These are phyloP conservation scores for Platypus cylindrus DNA, from an alignment of 2,888 invertebrate species.

Conservation along the genomic window DNA sequence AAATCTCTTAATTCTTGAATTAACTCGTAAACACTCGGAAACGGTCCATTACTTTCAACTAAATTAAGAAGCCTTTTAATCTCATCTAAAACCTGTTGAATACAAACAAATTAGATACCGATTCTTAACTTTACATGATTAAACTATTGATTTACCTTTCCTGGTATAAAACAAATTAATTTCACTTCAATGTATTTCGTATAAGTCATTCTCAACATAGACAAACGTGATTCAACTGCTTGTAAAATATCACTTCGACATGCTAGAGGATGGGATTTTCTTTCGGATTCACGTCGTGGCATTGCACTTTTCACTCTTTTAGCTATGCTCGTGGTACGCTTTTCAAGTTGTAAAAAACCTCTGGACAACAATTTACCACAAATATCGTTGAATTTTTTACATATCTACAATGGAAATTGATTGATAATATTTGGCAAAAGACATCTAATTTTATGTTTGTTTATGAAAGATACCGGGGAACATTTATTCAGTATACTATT, in stretches of 20 bases:
- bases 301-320: constrained; percentile 69
- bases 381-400: constrained; percentile 59
- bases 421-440: too few species aligned
- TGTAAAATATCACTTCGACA: constrained; percentile 83
- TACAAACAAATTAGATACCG: background rate
- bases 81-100: constrained; percentile 86
- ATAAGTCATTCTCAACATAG: constrained; percentile 88
- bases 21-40: constrained; percentile 60
- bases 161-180: constrained; percentile 85
- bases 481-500: too few species aligned
- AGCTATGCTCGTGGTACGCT: constrained; percentile 59
- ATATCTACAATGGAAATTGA: constrained; percentile 49
- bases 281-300: constrained; percentile 79
- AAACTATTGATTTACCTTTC: constrained; percentile 50
- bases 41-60: constrained; percentile 52
- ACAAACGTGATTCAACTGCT: constrained; percentile 81
- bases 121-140: too few species aligned
- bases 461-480: too few species aligned
- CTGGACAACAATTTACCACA: constrained; percentile 66
- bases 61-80: constrained; percentile 59
- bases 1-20: constrained; percentile 82
- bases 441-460: too few species aligned
- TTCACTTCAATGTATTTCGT: constrained; percentile 74
- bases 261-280: constrained; percentile 71
- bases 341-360: constrained; percentile 71